phyloP scores from a whole-genome alignment of 2,888 invertebrate species.

The Stenoptilia bipunctidactyla region DNA sequence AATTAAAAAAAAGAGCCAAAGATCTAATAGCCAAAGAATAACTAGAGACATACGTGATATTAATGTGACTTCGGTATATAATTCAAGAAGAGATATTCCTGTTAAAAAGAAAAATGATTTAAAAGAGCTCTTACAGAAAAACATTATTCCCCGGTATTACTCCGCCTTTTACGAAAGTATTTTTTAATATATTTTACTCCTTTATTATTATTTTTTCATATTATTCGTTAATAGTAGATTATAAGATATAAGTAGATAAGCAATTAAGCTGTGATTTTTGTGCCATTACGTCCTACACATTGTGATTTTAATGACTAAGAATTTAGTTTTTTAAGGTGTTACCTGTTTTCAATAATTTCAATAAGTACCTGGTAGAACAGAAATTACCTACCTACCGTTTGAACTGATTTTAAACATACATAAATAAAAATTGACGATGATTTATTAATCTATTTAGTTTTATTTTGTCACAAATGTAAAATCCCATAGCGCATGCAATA shows the following conservation, averaged over 20 bases:
- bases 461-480: slow-evolving; percentile 10
- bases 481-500: slow-evolving; percentile 4
- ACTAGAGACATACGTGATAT: no score
- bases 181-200: no score
- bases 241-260: no score
- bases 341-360: neutral
- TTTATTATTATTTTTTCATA: no score
- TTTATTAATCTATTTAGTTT: slow-evolving; percentile 6
- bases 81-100: slow-evolving; percentile 8
- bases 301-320: neutral
- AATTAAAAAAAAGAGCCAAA: slow-evolving; percentile 10
- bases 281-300: slow-evolving; percentile 2
- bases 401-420: neutral
- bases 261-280: no score
- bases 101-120: slow-evolving; percentile 3
- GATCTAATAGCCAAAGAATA: slow-evolving; percentile 10
- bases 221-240: no score
- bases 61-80: no score
- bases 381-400: neutral
- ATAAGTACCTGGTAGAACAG: neutral
- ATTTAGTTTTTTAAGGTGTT: neutral
- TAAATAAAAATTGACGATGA: neutral
- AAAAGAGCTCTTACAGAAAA: slow-evolving; percentile 7
- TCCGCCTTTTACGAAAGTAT: no score
- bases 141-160: slow-evolving; percentile 5